A percentile compares a stretch with the other conserved stretches of the same genome.
phyloP scores from a whole-genome alignment of 2,888 invertebrate species.

The Stramonita haemastoma region DNA sequence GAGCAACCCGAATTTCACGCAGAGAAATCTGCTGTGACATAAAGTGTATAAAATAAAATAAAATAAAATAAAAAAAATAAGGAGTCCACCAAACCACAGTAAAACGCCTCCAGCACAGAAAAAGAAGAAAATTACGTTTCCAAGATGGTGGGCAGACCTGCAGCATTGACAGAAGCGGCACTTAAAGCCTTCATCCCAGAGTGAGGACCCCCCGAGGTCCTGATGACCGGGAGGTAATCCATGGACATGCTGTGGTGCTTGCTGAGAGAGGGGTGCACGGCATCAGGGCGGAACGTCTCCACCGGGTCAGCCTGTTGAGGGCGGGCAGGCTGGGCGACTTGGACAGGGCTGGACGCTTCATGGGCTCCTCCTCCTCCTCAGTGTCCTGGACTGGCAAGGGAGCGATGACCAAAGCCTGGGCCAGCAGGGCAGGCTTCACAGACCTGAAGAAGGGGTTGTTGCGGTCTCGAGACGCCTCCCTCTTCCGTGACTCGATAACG shows the following conservation, averaged over 20 bases:
- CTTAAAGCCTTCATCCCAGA: neutral
- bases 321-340: conserved; percentile 30
- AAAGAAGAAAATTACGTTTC: neutral
- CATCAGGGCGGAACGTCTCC: neutral
- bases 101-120: too few species aligned
- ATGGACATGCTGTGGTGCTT: conserved; percentile 26
- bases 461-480: neutral
- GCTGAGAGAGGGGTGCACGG: conserved; percentile 36
- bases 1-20: too few species aligned
- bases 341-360: neutral
- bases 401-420: neutral
- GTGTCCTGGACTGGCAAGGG: neutral
- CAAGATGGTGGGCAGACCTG: neutral
- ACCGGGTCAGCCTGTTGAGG: neutral
- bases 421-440: neutral
- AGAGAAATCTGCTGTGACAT: too few species aligned
- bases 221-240: conserved; percentile 36
- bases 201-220: neutral
- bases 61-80: too few species aligned
- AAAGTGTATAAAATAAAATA: too few species aligned
- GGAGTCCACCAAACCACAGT: too few species aligned
- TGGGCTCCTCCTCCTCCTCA: neutral
- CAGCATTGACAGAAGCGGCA: neutral
- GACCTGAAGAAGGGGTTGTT: neutral
- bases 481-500: neutral